A percentile compares a stretch with the other conserved stretches of the same genome.
phyloP scores from a whole-genome alignment of 2,888 invertebrate genomes.

The Dioctria rufipes region DNA sequence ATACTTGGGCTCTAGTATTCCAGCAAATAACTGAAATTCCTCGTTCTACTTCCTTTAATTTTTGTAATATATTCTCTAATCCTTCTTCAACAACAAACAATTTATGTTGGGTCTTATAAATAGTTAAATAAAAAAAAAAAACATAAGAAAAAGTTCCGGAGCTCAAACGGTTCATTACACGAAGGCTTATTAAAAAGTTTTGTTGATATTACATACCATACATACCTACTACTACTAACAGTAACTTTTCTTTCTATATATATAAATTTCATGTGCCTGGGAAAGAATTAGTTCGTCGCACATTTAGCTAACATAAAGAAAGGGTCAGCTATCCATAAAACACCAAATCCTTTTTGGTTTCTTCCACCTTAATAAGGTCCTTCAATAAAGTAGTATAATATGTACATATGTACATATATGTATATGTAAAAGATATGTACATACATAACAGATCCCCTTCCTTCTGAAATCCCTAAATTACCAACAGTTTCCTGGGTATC shows the following conservation, averaged over 20 bases:
- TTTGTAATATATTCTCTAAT: no score
- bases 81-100: no score
- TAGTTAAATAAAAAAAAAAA: no score
- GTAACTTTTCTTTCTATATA: background rate
- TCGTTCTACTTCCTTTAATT: no score
- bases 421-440: no score
- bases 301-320: background rate
- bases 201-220: background rate
- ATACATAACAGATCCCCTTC: background rate
- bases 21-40: no score
- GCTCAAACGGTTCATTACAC: background rate
- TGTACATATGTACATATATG: no score
- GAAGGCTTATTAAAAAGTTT: background rate
- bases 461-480: background rate
- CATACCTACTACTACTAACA: background rate
- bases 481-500: background rate
- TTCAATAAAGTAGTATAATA: background rate
- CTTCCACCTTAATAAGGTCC: background rate
- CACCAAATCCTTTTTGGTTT: background rate
- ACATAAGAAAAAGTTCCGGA: no score
- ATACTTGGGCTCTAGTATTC: no score
- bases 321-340: conserved; percentile 10
- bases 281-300: background rate
- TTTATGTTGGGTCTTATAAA: no score
- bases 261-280: background rate